Base-by-base conservation (phyloP, 1,140 invertebrate genomes). In the Andrena cerasifolii region DNA sequence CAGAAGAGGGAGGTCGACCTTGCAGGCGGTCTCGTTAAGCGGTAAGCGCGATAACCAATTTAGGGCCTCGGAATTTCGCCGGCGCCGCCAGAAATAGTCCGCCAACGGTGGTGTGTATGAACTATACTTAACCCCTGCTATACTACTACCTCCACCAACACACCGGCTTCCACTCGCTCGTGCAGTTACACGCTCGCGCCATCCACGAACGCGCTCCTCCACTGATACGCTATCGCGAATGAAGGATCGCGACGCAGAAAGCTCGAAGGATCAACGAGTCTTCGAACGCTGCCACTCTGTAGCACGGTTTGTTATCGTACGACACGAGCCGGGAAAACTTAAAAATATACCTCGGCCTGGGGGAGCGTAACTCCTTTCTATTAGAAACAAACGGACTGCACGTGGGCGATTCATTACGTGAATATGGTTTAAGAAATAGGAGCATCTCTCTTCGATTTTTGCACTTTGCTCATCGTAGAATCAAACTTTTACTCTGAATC, bases 21-120 rank as follows among this genome's bases (percentile, higher is more conserved):
- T 91, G 90, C 62, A 73, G 63, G 85, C 79, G 79, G 87, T 90
- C 79, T 87, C 72, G 84, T 91, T 86, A 87, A 88, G 82, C 84
- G 83, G 80, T 86, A 83, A 85, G 82, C 80, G 80, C 87, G 89
- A 91, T 91, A 90, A 88, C 89, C 89, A 91, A 92, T 90, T 91
- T 91, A 91, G 90, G 90, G 86, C 86, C 87, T 89, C 85, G 88
- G 88, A 91, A 91, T 90, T 91, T 90, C 72, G 85, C 87, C 83
- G 89, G 86, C 86, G 86, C 87, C 86, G 90, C 88, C 88, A 87
- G 81, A 91, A 91, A 91, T 91, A 91, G 89, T 86, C 87, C 86
- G 84, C 79, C 66, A 71, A 81, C 82, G 71, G 61, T 61, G 74
- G 75, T 84, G 83, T 84, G 75, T 84, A 82, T 84, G 78, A 81